A percentile compares a stretch with the other conserved stretches of the same genome.
These are phyloP conservation scores for Orchesellides sinensis DNA, from an alignment of 2,888 invertebrate species.

Conservation along the genomic window DNA sequence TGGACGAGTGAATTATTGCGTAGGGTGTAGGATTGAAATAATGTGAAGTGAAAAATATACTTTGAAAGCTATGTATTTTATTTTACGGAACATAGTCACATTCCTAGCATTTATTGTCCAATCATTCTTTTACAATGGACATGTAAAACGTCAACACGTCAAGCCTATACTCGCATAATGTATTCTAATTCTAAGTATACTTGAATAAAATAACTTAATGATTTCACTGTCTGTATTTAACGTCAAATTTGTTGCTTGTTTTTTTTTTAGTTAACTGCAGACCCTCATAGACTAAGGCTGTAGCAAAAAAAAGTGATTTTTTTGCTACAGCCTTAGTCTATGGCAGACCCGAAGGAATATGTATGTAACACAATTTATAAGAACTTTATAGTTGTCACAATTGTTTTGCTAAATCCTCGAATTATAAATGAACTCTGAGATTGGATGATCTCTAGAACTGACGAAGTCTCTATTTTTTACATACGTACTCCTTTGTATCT, in stretches of 20 bases:
- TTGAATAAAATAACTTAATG: background rate
- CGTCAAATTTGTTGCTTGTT: too few relatives aligned
- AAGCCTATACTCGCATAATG: background rate
- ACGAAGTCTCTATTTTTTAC: too few relatives aligned
- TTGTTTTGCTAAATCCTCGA: too few relatives aligned
- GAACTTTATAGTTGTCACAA: too few relatives aligned
- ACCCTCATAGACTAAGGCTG: too few relatives aligned
- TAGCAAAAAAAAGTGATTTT: too few relatives aligned
- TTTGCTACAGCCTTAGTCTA: too few relatives aligned
- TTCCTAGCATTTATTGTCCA: conserved; percentile 57
- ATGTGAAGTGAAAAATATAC: background rate
- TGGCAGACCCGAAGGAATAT: too few relatives aligned
- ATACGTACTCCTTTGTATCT: too few relatives aligned
- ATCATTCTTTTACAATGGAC: conserved; percentile 61
- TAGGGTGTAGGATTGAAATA: background rate
- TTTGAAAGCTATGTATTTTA: background rate
- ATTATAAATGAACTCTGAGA: too few relatives aligned
- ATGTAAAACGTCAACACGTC: background rate
- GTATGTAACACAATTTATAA: too few relatives aligned
- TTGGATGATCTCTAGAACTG: too few relatives aligned
- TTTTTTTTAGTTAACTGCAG: background rate
- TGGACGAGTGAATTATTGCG: conserved; percentile 35
- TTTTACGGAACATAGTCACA: conserved; percentile 25
- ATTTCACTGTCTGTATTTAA: background rate
- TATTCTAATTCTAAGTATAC: background rate